These are phyloP conservation scores for Sthenelais limicola DNA, from an alignment of 2,888 invertebrate genomes.

Conservation along the genomic window DNA sequence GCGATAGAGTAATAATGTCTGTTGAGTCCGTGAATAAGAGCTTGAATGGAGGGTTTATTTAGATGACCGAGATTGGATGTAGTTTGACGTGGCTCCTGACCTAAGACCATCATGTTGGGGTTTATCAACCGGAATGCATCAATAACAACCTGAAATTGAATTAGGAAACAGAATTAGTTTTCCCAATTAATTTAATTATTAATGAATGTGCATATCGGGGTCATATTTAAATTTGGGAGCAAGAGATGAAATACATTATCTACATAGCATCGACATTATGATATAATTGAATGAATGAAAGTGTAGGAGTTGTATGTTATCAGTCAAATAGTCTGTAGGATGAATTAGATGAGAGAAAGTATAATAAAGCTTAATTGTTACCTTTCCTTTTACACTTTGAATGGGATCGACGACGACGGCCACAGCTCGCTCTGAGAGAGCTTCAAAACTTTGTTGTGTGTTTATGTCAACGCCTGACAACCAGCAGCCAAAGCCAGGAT, in stretches of 20 bases:
- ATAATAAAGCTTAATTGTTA: not conserved
- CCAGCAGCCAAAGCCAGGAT: constrained; percentile 99
- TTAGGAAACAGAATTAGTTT: too few species aligned
- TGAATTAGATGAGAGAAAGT: not conserved
- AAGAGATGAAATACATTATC: too few species aligned
- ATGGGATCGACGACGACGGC: constrained; percentile 99
- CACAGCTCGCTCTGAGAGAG: constrained; percentile 96
- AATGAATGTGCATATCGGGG: too few species aligned
- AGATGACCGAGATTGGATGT: constrained; percentile 98
- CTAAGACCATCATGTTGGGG: constrained; percentile 98
- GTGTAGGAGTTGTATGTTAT: too few species aligned
- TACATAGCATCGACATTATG: too few species aligned
- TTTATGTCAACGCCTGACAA: constrained; percentile 98
- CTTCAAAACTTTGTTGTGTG: constrained; percentile 99
- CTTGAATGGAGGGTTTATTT: constrained; percentile 98
- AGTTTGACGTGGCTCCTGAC: constrained; percentile 98
- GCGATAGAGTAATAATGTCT: constrained; percentile 99
- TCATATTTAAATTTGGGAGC: too few species aligned
- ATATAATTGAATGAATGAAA: too few species aligned
- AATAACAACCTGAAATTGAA: constrained; percentile 88
- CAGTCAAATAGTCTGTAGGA: too few species aligned
- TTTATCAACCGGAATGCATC: constrained; percentile 99
- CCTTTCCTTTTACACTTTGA: constrained; percentile 95
- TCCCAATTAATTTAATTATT: too few species aligned
- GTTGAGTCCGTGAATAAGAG: constrained; percentile 97